Conservation (phyloP, 2,888 invertebrate genomes). For the Yponomeuta cagnagella region DNA sequence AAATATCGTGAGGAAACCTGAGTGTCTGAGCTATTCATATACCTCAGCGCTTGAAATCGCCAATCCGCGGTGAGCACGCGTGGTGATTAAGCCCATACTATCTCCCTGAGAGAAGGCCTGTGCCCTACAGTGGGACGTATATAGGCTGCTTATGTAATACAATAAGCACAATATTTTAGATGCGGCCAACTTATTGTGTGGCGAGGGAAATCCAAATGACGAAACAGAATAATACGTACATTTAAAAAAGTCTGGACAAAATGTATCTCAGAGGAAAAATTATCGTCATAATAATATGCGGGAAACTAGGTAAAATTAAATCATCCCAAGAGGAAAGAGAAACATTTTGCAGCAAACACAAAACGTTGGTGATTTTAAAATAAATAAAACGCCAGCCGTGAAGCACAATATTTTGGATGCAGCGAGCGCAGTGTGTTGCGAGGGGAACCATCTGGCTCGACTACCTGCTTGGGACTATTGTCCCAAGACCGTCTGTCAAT, state of each 20-base stretch:
- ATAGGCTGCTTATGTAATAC: too few species aligned
- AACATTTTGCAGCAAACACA: background rate
- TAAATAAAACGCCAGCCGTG: conserved; percentile 3
- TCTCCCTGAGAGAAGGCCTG: too few species aligned
- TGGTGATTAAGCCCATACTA: too few species aligned
- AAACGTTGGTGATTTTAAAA: conserved; percentile 7
- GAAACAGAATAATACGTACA: background rate
- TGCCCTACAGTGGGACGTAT: too few species aligned
- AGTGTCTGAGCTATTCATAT: too few species aligned
- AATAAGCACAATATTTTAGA: too few species aligned
- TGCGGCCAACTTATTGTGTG: too few species aligned
- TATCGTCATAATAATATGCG: background rate
- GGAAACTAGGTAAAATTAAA: background rate
- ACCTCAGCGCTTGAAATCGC: too few species aligned
- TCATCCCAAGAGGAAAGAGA: background rate
- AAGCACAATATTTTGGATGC: conserved; percentile 47
- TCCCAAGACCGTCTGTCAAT: conserved; percentile 47
- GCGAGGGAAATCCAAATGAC: background rate
- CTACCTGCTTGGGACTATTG: conserved; percentile 65
- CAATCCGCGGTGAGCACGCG: too few species aligned
- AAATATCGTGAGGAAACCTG: too few species aligned
- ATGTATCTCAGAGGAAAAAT: background rate
- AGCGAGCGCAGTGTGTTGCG: conserved; percentile 33
- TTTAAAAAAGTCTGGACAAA: background rate
- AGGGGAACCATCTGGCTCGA: conserved; percentile 53